phyloP scores from a whole-genome alignment of 2,113 vertebrate species.

The Nycticorax nycticorax region DNA sequence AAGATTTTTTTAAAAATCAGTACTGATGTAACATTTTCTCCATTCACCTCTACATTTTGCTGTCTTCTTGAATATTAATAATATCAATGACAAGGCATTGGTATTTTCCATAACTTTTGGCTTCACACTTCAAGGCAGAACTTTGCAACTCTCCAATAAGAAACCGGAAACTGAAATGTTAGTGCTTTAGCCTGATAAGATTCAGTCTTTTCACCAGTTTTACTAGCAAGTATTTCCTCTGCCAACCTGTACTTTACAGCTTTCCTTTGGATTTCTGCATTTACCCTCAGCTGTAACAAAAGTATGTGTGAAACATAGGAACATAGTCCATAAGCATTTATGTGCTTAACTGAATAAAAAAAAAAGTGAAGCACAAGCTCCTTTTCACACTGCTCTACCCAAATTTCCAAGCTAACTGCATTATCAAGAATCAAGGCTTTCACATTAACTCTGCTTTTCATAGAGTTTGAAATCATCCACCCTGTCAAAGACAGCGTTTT shows the following conservation, averaged over 20 bases:
- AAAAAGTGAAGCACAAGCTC: not conserved
- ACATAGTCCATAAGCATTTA: not conserved
- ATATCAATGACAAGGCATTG: not conserved
- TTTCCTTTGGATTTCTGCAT: not conserved
- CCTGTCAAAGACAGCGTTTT: not conserved
- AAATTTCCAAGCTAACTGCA: not conserved
- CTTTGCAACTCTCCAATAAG: not conserved
- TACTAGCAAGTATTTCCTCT: not conserved
- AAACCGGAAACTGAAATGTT: not conserved
- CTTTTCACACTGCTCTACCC: not conserved
- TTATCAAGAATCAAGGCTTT: not conserved
- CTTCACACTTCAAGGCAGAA: not conserved
- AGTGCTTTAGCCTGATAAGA: not conserved
- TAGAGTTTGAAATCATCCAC: not conserved
- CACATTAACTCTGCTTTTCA: not conserved
- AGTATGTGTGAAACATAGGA: not conserved
- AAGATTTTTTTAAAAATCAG: not conserved
- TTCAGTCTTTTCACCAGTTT: not conserved
- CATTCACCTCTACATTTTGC: not conserved
- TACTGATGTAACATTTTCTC: not conserved
- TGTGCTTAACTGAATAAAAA: not conserved
- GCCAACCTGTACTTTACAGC: not conserved
- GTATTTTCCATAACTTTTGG: not conserved
- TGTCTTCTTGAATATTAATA: not conserved
- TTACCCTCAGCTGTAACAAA: not conserved